Evolutionary conservation across 2,797 vertebrate species (phyloP).

Genomic region (Ceyx erithaca): DNA sequence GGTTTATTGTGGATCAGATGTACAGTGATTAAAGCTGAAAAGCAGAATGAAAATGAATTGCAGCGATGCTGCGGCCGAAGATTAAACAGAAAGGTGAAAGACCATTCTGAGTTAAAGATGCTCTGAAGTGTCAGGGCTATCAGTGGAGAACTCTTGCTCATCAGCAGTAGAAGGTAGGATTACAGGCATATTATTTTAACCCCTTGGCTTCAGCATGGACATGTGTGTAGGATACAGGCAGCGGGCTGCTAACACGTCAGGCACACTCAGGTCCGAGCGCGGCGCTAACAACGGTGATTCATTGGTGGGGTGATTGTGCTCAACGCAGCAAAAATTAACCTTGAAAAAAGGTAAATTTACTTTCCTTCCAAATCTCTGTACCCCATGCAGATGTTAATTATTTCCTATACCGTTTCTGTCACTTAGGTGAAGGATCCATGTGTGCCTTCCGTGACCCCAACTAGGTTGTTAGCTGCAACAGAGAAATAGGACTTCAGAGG

Average conservation of each 20-base stretch:
- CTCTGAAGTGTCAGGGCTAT: neutral
- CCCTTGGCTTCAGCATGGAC: neutral
- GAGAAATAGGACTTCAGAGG: constrained; percentile 63
- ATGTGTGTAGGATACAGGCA: constrained; percentile 10
- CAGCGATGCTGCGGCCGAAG: neutral
- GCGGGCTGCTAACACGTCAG: neutral
- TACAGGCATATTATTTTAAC: constrained; percentile 51
- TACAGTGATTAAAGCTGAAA: neutral
- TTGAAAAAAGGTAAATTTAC: constrained; percentile 50
- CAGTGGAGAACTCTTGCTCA: neutral
- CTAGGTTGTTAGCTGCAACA: constrained; percentile 18
- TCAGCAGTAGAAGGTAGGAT: neutral
- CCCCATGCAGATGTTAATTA: constrained; percentile 67
- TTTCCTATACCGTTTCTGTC: constrained; percentile 58
- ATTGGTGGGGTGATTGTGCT: constrained; percentile 23
- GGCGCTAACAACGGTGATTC: constrained; percentile 24
- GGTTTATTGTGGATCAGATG: neutral
- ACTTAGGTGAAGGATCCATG: constrained; percentile 58
- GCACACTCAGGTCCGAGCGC: neutral
- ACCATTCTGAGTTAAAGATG: neutral
- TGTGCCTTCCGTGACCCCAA: constrained; percentile 63
- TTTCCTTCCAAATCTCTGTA: constrained; percentile 46
- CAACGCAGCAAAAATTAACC: constrained; percentile 14
- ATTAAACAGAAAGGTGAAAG: neutral
- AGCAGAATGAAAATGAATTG: neutral